These are phyloP conservation scores for Ariopsis seemanni DNA, from an alignment of 2,113 vertebrate genomes.

Conservation along the genomic window DNA sequence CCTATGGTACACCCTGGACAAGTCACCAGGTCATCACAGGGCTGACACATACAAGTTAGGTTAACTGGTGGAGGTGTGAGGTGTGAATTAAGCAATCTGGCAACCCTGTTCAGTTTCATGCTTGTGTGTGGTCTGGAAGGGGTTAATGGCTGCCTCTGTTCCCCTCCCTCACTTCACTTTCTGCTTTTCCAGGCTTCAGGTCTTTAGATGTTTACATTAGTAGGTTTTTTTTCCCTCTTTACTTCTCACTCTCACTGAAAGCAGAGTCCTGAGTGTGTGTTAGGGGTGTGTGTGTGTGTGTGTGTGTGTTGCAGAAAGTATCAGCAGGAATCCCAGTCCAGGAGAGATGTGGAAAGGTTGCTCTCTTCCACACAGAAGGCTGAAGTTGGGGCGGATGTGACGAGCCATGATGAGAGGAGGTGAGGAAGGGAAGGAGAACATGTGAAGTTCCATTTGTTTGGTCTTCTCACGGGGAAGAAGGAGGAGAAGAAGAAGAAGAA, in stretches of 20 bases:
- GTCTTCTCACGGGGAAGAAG: conserved; percentile 37
- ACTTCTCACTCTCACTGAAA: background rate
- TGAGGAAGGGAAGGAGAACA: conserved; percentile 59
- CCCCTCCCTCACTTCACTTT: conserved; percentile 53
- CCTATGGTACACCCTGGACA: too few relatives aligned
- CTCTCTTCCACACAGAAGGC: conserved; percentile 58
- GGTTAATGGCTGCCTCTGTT: conserved; percentile 74
- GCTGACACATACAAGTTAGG: too few relatives aligned
- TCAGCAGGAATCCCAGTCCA: background rate
- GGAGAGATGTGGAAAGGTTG: conserved; percentile 63
- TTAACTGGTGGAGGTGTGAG: too few relatives aligned
- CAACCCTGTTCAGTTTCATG: background rate
- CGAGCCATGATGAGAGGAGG: conserved; percentile 69
- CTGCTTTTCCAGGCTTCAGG: conserved; percentile 11
- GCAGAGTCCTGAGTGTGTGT: background rate
- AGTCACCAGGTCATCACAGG: too few relatives aligned
- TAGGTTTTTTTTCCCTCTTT: too few relatives aligned
- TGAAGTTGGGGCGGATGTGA: conserved; percentile 66
- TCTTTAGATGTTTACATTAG: too few relatives aligned
- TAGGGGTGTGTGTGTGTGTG: background rate
- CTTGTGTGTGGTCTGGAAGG: conserved; percentile 52
- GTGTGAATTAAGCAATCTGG: conserved; percentile 14
- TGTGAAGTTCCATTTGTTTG: background rate
- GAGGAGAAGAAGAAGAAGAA: background rate
- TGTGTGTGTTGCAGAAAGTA: conserved; percentile 20